Evolutionary conservation across 2,888 invertebrate genomes (phyloP).

Genomic region (Rhogogaster chlorosoma): DNA sequence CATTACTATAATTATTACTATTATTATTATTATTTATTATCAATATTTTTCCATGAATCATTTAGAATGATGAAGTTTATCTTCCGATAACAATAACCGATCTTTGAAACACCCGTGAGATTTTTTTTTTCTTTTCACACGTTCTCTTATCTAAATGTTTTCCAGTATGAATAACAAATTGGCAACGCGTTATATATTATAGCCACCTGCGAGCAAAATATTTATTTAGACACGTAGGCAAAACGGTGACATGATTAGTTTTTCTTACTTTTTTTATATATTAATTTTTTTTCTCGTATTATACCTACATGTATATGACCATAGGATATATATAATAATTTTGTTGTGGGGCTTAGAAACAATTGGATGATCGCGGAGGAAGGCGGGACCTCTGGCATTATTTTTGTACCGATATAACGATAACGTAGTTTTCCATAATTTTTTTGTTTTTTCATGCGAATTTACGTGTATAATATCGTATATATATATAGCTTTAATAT

Average conservation of each 20-base stretch:
- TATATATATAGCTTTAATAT: neutral
- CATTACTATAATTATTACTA: neutral
- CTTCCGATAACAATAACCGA: neutral
- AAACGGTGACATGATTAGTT: slow-evolving; percentile 29
- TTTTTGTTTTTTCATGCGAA: neutral
- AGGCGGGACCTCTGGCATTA: neutral
- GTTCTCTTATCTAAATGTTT: neutral
- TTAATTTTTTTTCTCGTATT: neutral
- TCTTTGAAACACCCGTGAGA: slow-evolving; percentile 37
- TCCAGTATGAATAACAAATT: slow-evolving; percentile 17
- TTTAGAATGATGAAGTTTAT: neutral
- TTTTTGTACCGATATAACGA: slow-evolving; percentile 7
- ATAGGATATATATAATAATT: neutral
- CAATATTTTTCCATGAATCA: neutral
- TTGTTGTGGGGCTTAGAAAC: neutral
- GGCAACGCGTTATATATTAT: slow-evolving; percentile 36
- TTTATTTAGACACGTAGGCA: slow-evolving; percentile 25
- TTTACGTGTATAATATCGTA: neutral
- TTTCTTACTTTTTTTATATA: neutral
- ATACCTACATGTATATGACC: neutral
- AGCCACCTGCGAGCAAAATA: slow-evolving; percentile 4
- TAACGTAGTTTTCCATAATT: neutral
- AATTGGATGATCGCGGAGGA: neutral
- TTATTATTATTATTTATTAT: neutral
- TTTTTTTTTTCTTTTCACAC: neutral